Base-by-base conservation (phyloP, 2,113 vertebrate genomes). In the Raja brachyura region DNA sequence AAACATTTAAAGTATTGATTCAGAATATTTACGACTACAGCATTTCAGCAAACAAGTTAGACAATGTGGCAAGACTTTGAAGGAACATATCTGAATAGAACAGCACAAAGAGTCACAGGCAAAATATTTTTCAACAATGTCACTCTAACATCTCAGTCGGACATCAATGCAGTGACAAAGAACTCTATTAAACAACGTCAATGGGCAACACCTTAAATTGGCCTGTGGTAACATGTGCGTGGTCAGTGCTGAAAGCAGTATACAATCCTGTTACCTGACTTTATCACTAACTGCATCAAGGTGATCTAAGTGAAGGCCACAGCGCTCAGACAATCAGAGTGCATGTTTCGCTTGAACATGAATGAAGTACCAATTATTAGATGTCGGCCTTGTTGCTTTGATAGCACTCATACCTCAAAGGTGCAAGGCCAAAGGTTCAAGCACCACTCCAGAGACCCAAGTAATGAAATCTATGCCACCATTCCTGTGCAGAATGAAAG, bases 1-100 rank as follows among this genome's bases (percentile, higher is more conserved):
- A 94, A 95, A 93, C 59, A 94, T 92, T 94, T 95, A 93, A 94
- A 95, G 94, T 95, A 96, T 94, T 94, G 94, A 96, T 95, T 96
- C 95, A 94, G 95, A 96, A 94, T 94, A 73, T 94, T 93, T 94
- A 77, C 93, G 83, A 93, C 77, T 93, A 31, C 56, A 33, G 83
- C 95, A 94, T 93, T 95, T 94, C 93, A 93, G 93, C 94, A 93
- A 95, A 61, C 93, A 94, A 94, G 95, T 70, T 95, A 92, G 68
- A 5, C n/a, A 25, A 16, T 39, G 66, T 70, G 66, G 22, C 20
- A 25, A 5, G 66, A 33, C 28, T 31, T 88, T 7, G 0, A 11
- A 66, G 59, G 63, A 88, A 86, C 31, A 88, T 31, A 7, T 88
- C 1, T 59, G 83, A 88, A 31, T 31, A 63, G 59, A 59, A 88